A percentile compares a stretch with the other conserved stretches of the same genome.
Conservation (phyloP, 1,140 invertebrate species). For the Drosophila lacteicornis region DNA sequence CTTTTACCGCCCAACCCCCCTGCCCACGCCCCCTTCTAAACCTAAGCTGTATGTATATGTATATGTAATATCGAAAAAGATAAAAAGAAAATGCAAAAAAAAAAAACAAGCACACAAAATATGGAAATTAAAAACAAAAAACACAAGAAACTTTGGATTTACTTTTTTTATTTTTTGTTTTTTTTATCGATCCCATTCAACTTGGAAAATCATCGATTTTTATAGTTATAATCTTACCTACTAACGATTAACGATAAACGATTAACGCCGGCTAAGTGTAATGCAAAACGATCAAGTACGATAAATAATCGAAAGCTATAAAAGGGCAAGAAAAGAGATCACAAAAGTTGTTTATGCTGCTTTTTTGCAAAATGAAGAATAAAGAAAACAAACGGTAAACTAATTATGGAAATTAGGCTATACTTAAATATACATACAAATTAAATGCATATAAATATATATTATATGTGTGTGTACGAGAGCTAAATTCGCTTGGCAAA, state of each 20-base stretch:
- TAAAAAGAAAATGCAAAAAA: conserved; percentile 10
- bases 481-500: conserved; percentile 48
- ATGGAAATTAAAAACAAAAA: conserved; percentile 36
- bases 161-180: conserved; percentile 27
- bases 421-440: conserved; percentile 43
- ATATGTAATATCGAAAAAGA: conserved; percentile 68
- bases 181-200: conserved; percentile 28
- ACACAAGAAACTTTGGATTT: conserved; percentile 17
- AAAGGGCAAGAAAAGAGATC: conserved; percentile 29
- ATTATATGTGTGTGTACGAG: conserved; percentile 40
- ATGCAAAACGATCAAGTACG: conserved; percentile 27
- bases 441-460: conserved; percentile 28
- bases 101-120: conserved; percentile 53
- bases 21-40: conserved; percentile 50
- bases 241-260: conserved; percentile 27
- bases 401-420: conserved; percentile 38
- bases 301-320: conserved; percentile 44
- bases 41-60: conserved; percentile 71
- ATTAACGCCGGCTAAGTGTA: conserved; percentile 50
- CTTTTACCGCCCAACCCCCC: conserved; percentile 62
- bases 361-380: conserved; percentile 42
- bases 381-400: conserved; percentile 4
- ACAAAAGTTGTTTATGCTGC: conserved; percentile 64
- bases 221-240: conserved; percentile 46
- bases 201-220: conserved; percentile 52